Evolutionary conservation across 1,140 invertebrate species (phyloP).

Genomic region (Zaprionus davidi): DNA sequence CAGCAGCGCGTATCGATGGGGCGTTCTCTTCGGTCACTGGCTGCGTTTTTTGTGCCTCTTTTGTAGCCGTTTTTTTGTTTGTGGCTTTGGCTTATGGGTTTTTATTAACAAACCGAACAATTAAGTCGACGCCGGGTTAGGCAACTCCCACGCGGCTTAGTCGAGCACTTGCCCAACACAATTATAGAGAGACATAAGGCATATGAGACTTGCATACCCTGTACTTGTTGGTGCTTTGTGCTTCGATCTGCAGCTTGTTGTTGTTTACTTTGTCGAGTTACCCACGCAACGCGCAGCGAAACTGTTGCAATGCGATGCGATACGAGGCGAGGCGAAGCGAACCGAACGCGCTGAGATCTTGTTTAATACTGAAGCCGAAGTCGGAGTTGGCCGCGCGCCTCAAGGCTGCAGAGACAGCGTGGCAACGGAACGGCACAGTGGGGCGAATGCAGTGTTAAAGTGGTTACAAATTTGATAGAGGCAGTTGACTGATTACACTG

Average conservation of each 20-base stretch:
- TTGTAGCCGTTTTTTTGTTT: conserved; percentile 19
- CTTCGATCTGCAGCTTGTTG: conserved; percentile 25
- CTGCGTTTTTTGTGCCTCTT: conserved; percentile 44
- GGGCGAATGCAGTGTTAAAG: not conserved
- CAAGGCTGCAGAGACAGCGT: conserved; percentile 37
- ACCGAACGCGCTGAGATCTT: conserved; percentile 74
- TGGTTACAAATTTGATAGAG: not conserved
- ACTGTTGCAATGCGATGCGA: conserved; percentile 4
- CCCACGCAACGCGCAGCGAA: conserved; percentile 17
- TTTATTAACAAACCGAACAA: conserved; percentile 63
- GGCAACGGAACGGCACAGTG: conserved; percentile 53
- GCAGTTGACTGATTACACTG: not conserved
- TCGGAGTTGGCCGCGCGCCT: conserved; percentile 52
- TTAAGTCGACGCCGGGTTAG: conserved; percentile 54
- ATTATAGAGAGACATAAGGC: not conserved
- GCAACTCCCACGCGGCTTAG: conserved; percentile 63
- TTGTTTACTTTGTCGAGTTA: conserved; percentile 18
- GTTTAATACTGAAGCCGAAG: conserved; percentile 77
- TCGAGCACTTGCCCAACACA: conserved; percentile 29
- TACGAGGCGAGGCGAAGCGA: conserved; percentile 5
- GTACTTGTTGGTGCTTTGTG: conserved; percentile 35
- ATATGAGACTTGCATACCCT: not conserved
- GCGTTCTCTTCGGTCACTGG: conserved; percentile 61
- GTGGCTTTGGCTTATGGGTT: conserved; percentile 6
- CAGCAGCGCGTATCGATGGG: conserved; percentile 74